Evolutionary conservation across 2,797 vertebrate species (phyloP), one percentile per base, ranked within the genome.

Genomic region (Sardinella longiceps): DNA sequence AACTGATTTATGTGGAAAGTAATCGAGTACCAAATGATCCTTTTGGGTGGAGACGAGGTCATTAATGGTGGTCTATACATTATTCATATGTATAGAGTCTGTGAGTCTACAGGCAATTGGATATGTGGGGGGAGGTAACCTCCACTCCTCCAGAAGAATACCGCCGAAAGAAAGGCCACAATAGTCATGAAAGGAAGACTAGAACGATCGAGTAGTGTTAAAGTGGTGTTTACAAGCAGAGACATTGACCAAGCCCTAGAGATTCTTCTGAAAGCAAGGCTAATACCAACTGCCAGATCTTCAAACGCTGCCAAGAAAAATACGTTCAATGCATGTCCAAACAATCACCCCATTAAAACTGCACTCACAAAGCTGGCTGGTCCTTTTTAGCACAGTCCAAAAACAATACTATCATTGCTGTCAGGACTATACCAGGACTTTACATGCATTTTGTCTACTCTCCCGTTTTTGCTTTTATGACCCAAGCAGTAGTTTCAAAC

Each of bases 1-100:
- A 95, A 96, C 95, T 95, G 93, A 91, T 95, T 95, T 94, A 94
- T 94, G 93, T 90, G 88, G 60, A 89, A 92, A 85, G 92, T 94
- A 95, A 95, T 92, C 92, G 92, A 94, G 94, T 94, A 90, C 85
- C 91, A 88, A 88, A 91, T 89, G 91, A 93, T 94, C 93, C 90
- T 94, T 94, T 93, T 89, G 91, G 37, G 39, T 39, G 37, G 70
- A 43, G 70, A 92, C 89, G 85, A 93, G 91, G 89, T 94, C 94
- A 94, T 96, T 95, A 95, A 91, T 93, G 93, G 37, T 39, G 70
- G 70, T 92, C 88, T 90, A 94, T 96, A 92, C 88, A 95, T 95
- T 94, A 95, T 95, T 95, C 93, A 95, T 92, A 89, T 90, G 89
- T 90, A 56, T 81, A 80, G 25, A 80, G 70, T 84, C 91, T 90